Evolutionary conservation across 2,797 vertebrate genomes (phyloP), one percentile per base, ranked within the genome.

Genomic region (Gambusia yucatana): DNA sequence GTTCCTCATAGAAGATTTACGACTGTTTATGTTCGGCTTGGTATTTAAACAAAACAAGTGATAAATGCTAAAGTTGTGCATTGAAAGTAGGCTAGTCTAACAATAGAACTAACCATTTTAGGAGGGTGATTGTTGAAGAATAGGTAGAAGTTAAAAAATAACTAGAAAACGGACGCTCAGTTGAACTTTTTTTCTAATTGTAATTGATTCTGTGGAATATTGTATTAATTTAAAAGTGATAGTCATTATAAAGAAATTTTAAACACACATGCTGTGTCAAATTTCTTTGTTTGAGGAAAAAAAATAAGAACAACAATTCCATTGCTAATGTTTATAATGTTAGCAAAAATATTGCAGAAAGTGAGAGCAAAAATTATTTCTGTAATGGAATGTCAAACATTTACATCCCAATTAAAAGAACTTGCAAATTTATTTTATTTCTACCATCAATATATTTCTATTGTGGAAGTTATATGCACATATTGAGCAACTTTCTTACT

Each of bases 1-100:
- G 88, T 88, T 90, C 77, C 67, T 87, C 82, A 76, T 80, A 73
- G 85, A 94, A 94, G 94, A 94, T 94, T 94, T 94, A 94, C 93
- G 89, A 72, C 89, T 92, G 88, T 91, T 92, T 93, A 88, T 92
- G 91, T 93, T 88, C 86, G 87, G 84, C 90, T 90, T 94, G 94
- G 89, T 92, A 94, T 94, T 94, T 92, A 94, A 93, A 92, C 90
- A 92, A 91, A 92, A 87, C 86, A 92, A 89, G 90, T 91, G 87
- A 91, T 90, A 90, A 91, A 93, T 91, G 90, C 84, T 83, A 70
- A 33, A 80, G 75, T 72, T 75, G 71, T 79, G 77, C 65, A 81
- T 80, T 88, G 81, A 88, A 92, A 92, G 83, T 84, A 90, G 90
- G 85, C 90, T 90, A 80, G 65, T 72, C 77, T 76, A 88, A 79